Evolutionary conservation across 1,140 invertebrate genomes (phyloP).

Genomic region (Tyrophagus putrescentiae): DNA sequence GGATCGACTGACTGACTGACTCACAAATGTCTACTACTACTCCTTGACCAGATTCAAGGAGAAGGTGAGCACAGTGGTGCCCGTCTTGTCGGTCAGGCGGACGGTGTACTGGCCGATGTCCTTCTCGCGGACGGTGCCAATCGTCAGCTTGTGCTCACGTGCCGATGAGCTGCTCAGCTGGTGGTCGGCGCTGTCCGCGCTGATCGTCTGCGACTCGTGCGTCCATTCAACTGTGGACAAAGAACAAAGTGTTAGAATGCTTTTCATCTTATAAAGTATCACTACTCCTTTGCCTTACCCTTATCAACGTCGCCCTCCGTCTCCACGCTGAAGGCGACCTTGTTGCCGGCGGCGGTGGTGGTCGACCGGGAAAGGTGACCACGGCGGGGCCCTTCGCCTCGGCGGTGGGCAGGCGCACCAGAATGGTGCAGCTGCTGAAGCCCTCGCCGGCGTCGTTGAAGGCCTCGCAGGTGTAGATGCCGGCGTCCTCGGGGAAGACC

Average conservation of each 20-base stretch:
- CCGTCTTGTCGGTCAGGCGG: constrained; percentile 61
- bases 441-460: constrained; percentile 74
- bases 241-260: constrained; percentile 4
- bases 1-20: no score
- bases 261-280: not conserved
- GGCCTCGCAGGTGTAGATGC: constrained; percentile 84
- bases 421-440: constrained; percentile 68
- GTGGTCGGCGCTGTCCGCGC: constrained; percentile 54
- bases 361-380: constrained; percentile 72
- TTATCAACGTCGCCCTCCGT: constrained; percentile 51
- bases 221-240: constrained; percentile 49
- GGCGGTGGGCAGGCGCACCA: constrained; percentile 71
- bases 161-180: constrained; percentile 66
- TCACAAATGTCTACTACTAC: no score
- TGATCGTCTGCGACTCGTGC: constrained; percentile 72
- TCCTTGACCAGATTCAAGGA: constrained; percentile 54
- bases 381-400: constrained; percentile 64
- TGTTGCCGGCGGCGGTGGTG: constrained; percentile 63
- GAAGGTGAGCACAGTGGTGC: constrained; percentile 60
- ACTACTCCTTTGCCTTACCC: constrained; percentile 36
- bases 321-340: constrained; percentile 60
- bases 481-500: constrained; percentile 69
- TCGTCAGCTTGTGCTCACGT: constrained; percentile 53
- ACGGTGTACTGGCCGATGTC: constrained; percentile 81
- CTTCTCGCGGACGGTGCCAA: constrained; percentile 53